Percentiles rank a stretch among this genome's conserved stretches.
phyloP scores from a whole-genome alignment of 2,888 invertebrate species.

The Heterodera filipjevi region DNA sequence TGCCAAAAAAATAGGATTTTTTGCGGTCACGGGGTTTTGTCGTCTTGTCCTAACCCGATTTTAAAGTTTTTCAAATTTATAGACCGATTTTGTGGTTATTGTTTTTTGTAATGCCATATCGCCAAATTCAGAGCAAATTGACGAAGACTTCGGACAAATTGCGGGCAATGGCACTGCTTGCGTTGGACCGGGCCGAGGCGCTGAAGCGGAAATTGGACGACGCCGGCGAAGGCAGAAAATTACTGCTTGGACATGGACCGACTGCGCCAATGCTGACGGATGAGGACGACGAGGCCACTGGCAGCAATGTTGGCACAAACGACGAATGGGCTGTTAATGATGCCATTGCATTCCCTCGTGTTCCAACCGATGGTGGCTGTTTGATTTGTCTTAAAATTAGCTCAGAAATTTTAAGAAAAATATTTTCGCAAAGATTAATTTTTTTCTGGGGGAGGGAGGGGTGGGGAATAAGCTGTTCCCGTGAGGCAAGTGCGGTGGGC shows the following conservation, averaged over 20 bases:
- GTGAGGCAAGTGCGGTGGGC: slow-evolving; percentile 15
- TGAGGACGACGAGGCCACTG: slow-evolving; percentile 23
- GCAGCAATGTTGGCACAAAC: neutral
- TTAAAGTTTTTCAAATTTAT: too few relatives aligned
- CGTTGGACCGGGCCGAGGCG: slow-evolving; percentile 80
- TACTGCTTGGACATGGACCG: slow-evolving; percentile 35
- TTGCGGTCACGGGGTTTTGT: too few relatives aligned
- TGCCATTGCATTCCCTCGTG: slow-evolving; percentile 28
- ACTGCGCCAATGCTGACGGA: slow-evolving; percentile 33
- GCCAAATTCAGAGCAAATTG: slow-evolving; percentile 13
- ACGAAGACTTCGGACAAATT: slow-evolving; percentile 27
- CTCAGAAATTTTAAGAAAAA: neutral
- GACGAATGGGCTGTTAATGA: neutral
- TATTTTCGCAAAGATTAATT: neutral
- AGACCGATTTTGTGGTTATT: neutral
- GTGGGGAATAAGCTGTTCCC: neutral
- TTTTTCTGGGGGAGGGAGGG: too few relatives aligned
- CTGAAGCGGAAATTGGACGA: slow-evolving; percentile 73
- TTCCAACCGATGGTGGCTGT: slow-evolving; percentile 38
- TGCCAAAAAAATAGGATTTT: too few relatives aligned
- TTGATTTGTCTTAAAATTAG: neutral
- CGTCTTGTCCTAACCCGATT: too few relatives aligned
- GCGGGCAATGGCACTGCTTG: slow-evolving; percentile 67
- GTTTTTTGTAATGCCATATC: neutral
- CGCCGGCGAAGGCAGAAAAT: neutral